Evolutionary conservation across 92 coral and sea anemone species (phyloP).

Genomic region (Scolanthus callimorphus): DNA sequence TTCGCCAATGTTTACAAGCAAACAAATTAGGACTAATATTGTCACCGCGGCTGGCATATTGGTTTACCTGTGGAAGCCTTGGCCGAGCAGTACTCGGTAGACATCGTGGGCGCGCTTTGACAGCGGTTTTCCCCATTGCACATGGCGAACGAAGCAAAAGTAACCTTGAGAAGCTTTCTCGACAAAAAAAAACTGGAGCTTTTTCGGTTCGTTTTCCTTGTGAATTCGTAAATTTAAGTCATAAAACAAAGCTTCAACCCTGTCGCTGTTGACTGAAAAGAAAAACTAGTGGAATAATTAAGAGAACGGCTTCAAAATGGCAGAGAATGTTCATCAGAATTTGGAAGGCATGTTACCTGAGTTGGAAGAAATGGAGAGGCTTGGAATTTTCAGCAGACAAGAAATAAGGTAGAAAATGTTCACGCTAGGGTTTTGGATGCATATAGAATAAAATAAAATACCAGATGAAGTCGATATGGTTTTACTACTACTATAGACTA

Average conservation of each 20-base stretch:
- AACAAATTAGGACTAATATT: no score
- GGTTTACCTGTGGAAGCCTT: no score
- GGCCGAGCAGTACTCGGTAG: no score
- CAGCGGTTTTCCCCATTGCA: conserved; percentile 3
- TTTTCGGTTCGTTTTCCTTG: no score
- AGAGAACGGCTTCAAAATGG: conserved; percentile 41
- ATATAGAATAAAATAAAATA: no score
- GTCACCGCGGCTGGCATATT: no score
- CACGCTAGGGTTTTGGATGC: not conserved
- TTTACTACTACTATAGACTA: no score
- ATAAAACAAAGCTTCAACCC: not conserved
- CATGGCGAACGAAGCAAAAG: conserved; percentile 1
- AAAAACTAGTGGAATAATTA: not conserved
- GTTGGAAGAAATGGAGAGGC: conserved; percentile 85
- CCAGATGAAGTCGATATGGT: no score
- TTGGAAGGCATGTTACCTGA: conserved; percentile 95
- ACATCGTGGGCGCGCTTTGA: no score
- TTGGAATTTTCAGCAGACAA: conserved; percentile 66
- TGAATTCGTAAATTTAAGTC: not conserved
- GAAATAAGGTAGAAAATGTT: conserved; percentile 66
- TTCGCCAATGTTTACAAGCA: no score
- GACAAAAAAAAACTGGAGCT: no score
- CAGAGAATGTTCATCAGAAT: conserved; percentile 94
- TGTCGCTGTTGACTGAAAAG: not conserved
- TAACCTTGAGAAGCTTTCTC: not conserved